Evolutionary conservation across 2,888 invertebrate species (phyloP), one percentile per base, ranked within the genome.

Genomic region (Andrena praecox): DNA sequence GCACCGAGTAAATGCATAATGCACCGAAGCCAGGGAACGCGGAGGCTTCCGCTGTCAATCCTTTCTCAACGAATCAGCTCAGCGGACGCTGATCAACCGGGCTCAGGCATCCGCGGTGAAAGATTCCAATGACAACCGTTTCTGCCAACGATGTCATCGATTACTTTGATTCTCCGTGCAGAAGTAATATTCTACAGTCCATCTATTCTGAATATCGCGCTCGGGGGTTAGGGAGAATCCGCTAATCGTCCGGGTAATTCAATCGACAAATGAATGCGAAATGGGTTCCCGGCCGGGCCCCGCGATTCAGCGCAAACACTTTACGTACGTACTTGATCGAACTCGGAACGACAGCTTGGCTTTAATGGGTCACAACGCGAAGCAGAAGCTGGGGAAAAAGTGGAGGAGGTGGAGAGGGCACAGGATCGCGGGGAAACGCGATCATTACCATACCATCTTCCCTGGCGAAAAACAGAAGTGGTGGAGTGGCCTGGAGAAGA

Each of bases 391-490:
- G 12, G 48, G 20, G 64, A 70, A 35, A 10, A 42, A 71, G 33
- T 52, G 24, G 24, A 48, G 24, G 31, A 64, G 35, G 7, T 59
- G 24, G 63, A 60, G 69, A 67, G 31, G 8, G 20, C 2, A 42
- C 42, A 8, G 48, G 48, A 83, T 83, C 77, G 73, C 63, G 68
- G 62, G 60, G 76, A 67, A 71, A 79, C 67, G 64, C 76, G 78
- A 85, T 86, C 85, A 85, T 85, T 83, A 82, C 82, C 77, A 77
- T 80, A 76, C 71, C 77, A 59, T 85, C 82, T 77, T 69, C 74
- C 27, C 50, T 48, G 29, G 52, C n/a, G 70, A 72, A 80, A 76
- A 74, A 56, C 56, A 52, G 73, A 82, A 70, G 64, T 64, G 42
- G 8, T 42, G 67, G 62, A 59, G 42, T 12, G 62, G 62, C 8